Evolutionary conservation across 2,888 invertebrate species (phyloP).

Genomic region (Aporophyla nigra): DNA sequence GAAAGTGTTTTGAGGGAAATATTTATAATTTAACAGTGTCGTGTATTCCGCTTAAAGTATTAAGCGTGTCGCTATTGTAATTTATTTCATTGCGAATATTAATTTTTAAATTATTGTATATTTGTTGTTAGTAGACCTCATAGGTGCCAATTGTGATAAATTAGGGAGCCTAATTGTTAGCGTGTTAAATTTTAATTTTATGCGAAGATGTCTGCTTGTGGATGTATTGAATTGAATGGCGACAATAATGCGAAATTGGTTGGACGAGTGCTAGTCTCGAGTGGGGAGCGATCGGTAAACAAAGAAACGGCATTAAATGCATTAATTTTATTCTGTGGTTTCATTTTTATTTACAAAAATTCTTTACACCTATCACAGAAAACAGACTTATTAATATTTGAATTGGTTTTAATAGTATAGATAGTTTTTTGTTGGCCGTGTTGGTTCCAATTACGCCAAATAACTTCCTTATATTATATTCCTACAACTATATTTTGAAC

Average conservation of each 20-base stretch:
- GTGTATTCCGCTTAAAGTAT: conserved; percentile 69
- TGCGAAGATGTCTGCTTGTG: conserved; percentile 76
- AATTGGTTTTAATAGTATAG: background rate
- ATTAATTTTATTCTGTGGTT: conserved; percentile 79
- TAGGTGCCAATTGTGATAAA: conserved; percentile 91
- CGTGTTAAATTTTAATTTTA: conserved; percentile 77
- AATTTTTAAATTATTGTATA: conserved; percentile 81
- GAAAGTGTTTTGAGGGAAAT: conserved; percentile 93
- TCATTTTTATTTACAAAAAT: conserved; percentile 71
- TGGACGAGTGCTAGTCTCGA: conserved; percentile 78
- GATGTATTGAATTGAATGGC: conserved; percentile 66
- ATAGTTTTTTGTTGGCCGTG: background rate
- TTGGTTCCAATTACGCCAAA: background rate
- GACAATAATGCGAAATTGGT: conserved; percentile 75
- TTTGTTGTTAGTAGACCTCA: conserved; percentile 84
- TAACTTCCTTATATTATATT: background rate
- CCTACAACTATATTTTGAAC: conserved; percentile 4
- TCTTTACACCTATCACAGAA: conserved; percentile 18
- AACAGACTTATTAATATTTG: background rate
- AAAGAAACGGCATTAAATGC: conserved; percentile 90
- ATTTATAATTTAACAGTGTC: conserved; percentile 67
- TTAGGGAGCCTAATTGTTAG: conserved; percentile 86
- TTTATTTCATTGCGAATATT: conserved; percentile 86
- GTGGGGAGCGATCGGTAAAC: conserved; percentile 76
- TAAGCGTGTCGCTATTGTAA: conserved; percentile 81